Evolutionary conservation across 2,113 vertebrate genomes (phyloP).

Genomic region (Heloderma charlesbogerti): DNA sequence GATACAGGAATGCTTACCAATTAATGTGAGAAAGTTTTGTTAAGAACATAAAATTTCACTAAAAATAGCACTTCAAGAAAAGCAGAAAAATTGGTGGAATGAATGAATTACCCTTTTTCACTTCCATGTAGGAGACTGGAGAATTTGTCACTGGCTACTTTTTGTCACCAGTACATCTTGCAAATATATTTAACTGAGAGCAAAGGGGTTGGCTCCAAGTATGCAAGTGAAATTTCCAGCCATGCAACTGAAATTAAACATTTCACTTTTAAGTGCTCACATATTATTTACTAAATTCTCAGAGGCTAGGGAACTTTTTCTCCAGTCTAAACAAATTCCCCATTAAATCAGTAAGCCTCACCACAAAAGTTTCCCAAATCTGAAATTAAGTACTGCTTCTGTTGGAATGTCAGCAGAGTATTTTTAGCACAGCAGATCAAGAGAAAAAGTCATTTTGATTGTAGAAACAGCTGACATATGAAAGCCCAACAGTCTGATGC

Average conservation of each 20-base stretch:
- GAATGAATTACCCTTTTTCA: neutral
- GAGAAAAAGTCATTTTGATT: conserved; percentile 26
- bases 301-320: neutral
- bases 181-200: neutral
- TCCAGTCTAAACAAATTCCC: neutral
- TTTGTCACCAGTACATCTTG: neutral
- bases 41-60: neutral
- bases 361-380: neutral
- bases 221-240: neutral
- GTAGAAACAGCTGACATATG: conserved; percentile 36
- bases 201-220: conserved; percentile 19
- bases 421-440: conserved; percentile 34
- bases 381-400: conserved; percentile 16
- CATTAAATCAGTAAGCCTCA: conserved; percentile 35
- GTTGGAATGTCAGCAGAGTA: neutral
- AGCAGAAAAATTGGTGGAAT: neutral
- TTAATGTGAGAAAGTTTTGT: neutral
- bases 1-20: neutral
- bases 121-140: neutral
- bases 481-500: conserved; percentile 28
- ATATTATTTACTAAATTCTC: neutral
- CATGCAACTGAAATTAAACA: neutral
- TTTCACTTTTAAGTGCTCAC: neutral
- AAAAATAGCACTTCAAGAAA: neutral
- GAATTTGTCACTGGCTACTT: neutral